These are phyloP conservation scores for Micronisus gabar DNA, from an alignment of 2,113 vertebrate species.

Conservation along the genomic window DNA sequence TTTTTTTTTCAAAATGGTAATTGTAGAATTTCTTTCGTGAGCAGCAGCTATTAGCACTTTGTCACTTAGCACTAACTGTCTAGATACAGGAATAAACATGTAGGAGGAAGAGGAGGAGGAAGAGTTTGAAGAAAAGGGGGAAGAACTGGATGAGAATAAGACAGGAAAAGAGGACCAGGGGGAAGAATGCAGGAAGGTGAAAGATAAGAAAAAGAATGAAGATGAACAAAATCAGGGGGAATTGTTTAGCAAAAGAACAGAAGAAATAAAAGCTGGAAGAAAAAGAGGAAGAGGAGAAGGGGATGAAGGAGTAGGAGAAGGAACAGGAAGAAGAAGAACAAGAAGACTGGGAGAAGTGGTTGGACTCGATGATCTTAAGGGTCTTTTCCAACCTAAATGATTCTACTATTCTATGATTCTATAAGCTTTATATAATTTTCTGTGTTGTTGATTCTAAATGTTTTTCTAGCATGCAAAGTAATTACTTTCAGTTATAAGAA, in stretches of 20 bases:
- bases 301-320: neutral
- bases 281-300: neutral
- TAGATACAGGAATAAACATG: neutral
- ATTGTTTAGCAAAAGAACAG: neutral
- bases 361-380: neutral
- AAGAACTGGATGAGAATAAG: neutral
- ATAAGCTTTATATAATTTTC: neutral
- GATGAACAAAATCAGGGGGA: neutral
- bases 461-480: neutral
- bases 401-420: neutral
- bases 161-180: neutral
- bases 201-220: neutral
- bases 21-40: neutral
- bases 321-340: neutral
- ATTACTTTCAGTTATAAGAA: neutral
- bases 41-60: neutral
- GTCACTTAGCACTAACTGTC: neutral
- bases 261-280: neutral
- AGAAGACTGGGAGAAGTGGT: neutral
- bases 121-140: neutral
- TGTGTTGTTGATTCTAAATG: neutral
- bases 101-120: neutral
- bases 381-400: neutral
- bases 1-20: neutral
- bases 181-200: neutral